Conservation (phyloP, 2,888 invertebrate species). For the Drosophila tanythrix region DNA sequence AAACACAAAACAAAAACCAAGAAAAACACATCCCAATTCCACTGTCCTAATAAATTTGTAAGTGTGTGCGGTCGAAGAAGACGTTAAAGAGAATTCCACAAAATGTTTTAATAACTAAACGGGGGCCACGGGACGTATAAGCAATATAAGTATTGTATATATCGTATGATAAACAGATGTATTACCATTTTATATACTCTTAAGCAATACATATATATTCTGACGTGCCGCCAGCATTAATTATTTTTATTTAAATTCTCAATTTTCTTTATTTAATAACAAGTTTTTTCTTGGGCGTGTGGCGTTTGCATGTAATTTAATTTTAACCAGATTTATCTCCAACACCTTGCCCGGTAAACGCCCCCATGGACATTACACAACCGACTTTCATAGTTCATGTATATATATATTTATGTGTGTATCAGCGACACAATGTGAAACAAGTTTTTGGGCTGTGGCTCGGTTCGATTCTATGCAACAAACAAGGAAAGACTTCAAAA, state of each 20-base stretch:
- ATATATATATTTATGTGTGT: conserved; percentile 1
- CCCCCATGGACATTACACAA: conserved; percentile 71
- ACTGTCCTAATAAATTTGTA: conserved; percentile 66
- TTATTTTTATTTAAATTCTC: conserved; percentile 10
- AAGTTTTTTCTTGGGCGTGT: conserved; percentile 33
- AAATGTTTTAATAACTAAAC: conserved; percentile 29
- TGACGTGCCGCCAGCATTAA: conserved; percentile 30
- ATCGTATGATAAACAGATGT: conserved; percentile 38
- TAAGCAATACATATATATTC: conserved; percentile 53
- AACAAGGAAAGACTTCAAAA: conserved; percentile 75
- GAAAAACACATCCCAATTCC: conserved; percentile 23
- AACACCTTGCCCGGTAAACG: conserved; percentile 68
- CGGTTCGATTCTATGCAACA: conserved; percentile 67
- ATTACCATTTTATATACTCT: conserved; percentile 37
- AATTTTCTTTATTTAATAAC: background rate
- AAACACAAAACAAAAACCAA: background rate
- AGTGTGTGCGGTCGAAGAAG: conserved; percentile 67
- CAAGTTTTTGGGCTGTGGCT: conserved; percentile 57
- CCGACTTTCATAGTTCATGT: conserved; percentile 50
- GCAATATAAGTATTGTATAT: conserved; percentile 57
- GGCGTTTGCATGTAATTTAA: conserved; percentile 52
- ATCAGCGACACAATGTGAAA: conserved; percentile 39
- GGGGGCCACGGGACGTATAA: conserved; percentile 69
- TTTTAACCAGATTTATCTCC: conserved; percentile 64
- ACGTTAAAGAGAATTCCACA: conserved; percentile 51